A percentile compares a stretch with the other conserved stretches of the same genome.
These are phyloP conservation scores for Trimorus sp. DNA, from an alignment of 2,888 invertebrate genomes.

Conservation along the genomic window DNA sequence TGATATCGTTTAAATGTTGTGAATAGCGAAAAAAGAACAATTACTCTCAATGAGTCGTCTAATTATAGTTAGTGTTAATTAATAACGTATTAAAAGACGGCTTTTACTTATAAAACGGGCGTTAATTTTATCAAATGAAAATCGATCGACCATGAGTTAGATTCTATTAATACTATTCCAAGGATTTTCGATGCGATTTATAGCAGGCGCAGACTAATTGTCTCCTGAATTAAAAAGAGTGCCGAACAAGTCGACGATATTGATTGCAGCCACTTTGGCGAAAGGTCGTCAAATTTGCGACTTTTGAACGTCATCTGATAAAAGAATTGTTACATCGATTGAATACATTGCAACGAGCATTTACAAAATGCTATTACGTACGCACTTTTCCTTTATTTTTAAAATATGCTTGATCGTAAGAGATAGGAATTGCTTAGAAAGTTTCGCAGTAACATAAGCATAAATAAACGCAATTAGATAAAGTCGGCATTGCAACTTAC, in stretches of 20 bases:
- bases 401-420: background rate
- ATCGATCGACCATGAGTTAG: slow-evolving; percentile 23
- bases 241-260: slow-evolving; percentile 4
- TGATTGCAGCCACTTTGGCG: too few relatives aligned
- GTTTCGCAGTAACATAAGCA: too few relatives aligned
- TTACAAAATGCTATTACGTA: background rate
- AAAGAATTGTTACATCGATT: slow-evolving; percentile 1
- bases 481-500: too few relatives aligned
- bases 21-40: too few relatives aligned
- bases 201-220: slow-evolving; percentile 10
- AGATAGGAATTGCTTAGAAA: too few relatives aligned
- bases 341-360: background rate
- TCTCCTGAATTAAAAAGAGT: background rate
- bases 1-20: too few relatives aligned
- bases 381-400: slow-evolving; percentile 8
- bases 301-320: background rate
- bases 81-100: background rate
- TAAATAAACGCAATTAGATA: too few relatives aligned
- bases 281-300: background rate
- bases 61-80: too few relatives aligned
- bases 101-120: background rate
- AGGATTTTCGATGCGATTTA: slow-evolving; percentile 12
- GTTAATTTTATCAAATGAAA: slow-evolving; percentile 12
- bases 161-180: slow-evolving; percentile 28
- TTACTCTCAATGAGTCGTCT: too few relatives aligned